Base-by-base conservation (phyloP, 2,888 invertebrate genomes). In the Timema podura region DNA sequence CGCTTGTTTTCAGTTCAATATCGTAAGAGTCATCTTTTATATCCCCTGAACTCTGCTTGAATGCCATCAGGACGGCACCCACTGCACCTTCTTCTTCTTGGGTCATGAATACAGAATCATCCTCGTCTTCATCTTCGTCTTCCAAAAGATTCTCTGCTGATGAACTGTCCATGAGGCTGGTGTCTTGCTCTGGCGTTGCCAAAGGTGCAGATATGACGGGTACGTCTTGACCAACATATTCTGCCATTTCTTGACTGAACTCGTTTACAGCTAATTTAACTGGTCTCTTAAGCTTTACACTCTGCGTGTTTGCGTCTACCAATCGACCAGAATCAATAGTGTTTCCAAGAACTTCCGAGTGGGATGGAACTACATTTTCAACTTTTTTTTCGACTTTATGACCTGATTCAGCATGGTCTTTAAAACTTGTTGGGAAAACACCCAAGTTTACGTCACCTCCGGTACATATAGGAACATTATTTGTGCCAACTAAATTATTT, bases 141-240 rank as follows among this genome's bases (percentile, higher is more conserved):
- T 73, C 71, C 49, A 72, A 78, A 77, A 86, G 84, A 75, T 83
- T 82, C 70, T 83, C 83, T 71, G 86, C 85, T 75, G 85, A 80
- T 30, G 87, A 84, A 76, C 74, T 75, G 49, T 86, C 86, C 76
- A 85, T 83, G 77, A 86, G 81, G 79, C 86, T 85, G 77, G 85
- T 85, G 76, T 87, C 87, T 15, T 85, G 86, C 79, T 88, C 87
- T 0, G 88, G 87, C 11, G 87, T 87, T 15, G 87, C 87, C 67
- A 87, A 77, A 0, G 87, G 87, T 2, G 87, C 87, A 46, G 77
- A 72, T 9, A 67, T 51, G 64, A 48, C 45, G 47, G 65, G 57
- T 48, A 47, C 15, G 30, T 54, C 13, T 48, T 64, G 51, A 45
- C 15, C 44, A 46, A 5, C 51, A 10, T 45, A 11, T 66, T 16